These are phyloP conservation scores for Euphydryas editha DNA, from an alignment of 2,888 invertebrate species.

Conservation along the genomic window DNA sequence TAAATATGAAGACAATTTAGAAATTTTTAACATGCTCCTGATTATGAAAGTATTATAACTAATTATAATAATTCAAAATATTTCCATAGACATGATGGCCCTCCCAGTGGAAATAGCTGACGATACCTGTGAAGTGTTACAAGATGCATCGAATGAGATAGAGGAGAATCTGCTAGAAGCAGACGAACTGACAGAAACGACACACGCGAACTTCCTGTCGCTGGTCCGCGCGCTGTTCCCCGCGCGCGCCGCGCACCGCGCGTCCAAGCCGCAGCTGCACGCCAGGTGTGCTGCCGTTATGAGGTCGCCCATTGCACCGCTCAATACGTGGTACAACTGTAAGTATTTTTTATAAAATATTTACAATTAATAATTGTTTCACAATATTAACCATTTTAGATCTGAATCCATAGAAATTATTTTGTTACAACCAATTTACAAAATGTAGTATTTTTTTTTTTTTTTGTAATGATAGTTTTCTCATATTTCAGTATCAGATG, in stretches of 20 bases:
- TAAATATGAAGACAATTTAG: too few species aligned
- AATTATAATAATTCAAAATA: background rate
- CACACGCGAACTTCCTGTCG: conserved; percentile 93
- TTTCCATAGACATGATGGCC: conserved; percentile 87
- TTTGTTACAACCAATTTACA: too few species aligned
- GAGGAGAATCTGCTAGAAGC: conserved; percentile 54
- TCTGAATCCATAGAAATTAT: too few species aligned
- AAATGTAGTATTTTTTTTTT: background rate
- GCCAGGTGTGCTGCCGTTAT: conserved; percentile 89
- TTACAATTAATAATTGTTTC: background rate
- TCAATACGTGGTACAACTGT: conserved; percentile 91
- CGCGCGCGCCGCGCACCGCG: conserved; percentile 92
- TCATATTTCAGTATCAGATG: conserved; percentile 79
- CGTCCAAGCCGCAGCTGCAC: conserved; percentile 90
- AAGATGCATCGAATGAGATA: conserved; percentile 55
- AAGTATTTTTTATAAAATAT: conserved; percentile 50
- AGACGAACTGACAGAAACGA: conserved; percentile 88
- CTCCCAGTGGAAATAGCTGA: conserved; percentile 90
- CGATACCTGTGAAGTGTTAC: conserved; percentile 69
- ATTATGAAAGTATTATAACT: too few species aligned
- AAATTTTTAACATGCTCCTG: too few species aligned
- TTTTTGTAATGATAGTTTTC: background rate
- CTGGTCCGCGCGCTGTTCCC: conserved; percentile 94
- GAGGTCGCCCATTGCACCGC: conserved; percentile 90
- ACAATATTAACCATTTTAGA: too few species aligned